These are phyloP conservation scores for Neodiprion fabricii DNA, from an alignment of 1,140 invertebrate genomes.

Conservation along the genomic window DNA sequence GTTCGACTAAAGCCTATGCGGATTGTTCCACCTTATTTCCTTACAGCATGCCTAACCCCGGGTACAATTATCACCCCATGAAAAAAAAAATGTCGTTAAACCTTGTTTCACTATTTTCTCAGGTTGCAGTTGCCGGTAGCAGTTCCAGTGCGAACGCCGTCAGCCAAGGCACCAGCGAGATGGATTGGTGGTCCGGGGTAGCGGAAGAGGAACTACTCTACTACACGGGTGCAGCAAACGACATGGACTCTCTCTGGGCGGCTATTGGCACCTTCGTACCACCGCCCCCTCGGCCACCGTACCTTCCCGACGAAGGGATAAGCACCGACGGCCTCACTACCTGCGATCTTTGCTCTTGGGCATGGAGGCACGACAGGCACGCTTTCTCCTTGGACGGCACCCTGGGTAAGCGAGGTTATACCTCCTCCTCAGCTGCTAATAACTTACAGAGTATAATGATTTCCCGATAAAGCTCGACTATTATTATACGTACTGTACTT, in stretches of 20 bases:
- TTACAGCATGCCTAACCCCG: too few species aligned
- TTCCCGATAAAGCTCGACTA: too few species aligned
- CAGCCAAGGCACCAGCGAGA: slow-evolving; percentile 58
- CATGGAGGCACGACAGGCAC: slow-evolving; percentile 61
- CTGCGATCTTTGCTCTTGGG: slow-evolving; percentile 76
- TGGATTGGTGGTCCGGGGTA: slow-evolving; percentile 65
- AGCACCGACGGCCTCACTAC: slow-evolving; percentile 72
- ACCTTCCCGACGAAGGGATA: slow-evolving; percentile 67
- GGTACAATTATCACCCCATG: too few species aligned
- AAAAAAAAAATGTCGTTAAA: background rate
- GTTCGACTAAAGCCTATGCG: too few species aligned
- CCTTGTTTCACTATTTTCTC: slow-evolving; percentile 29
- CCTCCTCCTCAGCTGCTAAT: too few species aligned
- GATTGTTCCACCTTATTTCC: too few species aligned
- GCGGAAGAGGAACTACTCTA: slow-evolving; percentile 67
- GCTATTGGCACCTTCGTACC: slow-evolving; percentile 69
- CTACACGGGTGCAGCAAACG: slow-evolving; percentile 65
- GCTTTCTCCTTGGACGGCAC: slow-evolving; percentile 58
- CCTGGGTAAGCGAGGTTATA: slow-evolving; percentile 44
- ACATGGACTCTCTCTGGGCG: slow-evolving; percentile 70
- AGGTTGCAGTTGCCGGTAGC: slow-evolving; percentile 52
- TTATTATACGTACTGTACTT: too few species aligned
- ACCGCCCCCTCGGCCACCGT: slow-evolving; percentile 70
- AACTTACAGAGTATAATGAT: too few species aligned
- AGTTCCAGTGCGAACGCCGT: slow-evolving; percentile 53